These are phyloP conservation scores for Siderastrea siderea DNA, from an alignment of 92 coral and sea anemone species.

Conservation along the genomic window DNA sequence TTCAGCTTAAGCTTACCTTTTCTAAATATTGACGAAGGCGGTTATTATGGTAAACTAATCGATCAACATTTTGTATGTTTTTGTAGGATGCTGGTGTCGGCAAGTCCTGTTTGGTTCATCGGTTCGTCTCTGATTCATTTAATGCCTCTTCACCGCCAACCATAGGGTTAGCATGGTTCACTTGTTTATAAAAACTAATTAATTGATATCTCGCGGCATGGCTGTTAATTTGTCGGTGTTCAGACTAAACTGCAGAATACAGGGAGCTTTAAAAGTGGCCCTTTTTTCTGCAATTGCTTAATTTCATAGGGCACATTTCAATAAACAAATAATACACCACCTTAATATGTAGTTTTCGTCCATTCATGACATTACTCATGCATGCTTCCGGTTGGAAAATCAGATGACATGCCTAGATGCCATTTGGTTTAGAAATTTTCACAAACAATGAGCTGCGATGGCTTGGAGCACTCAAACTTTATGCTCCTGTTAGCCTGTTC, in stretches of 20 bases:
- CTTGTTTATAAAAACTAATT: neutral
- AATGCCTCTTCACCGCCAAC: slow-evolving; percentile 95
- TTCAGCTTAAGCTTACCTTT: neutral
- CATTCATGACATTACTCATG: neutral
- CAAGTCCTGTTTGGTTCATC: slow-evolving; percentile 95
- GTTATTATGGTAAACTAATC: neutral
- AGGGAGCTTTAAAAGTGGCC: too few species aligned
- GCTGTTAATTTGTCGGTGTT: neutral
- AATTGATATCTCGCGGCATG: neutral
- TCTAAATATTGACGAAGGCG: neutral
- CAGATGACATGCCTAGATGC: neutral
- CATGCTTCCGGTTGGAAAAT: neutral
- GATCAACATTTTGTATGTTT: neutral
- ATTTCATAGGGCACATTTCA: neutral
- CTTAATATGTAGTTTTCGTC: too few species aligned
- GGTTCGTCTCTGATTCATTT: slow-evolving; percentile 96
- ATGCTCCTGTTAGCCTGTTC: too few species aligned
- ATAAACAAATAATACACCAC: neutral
- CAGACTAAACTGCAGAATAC: neutral
- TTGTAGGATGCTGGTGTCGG: slow-evolving; percentile 99
- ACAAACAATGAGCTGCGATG: too few species aligned
- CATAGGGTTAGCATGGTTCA: slow-evolving; percentile 86
- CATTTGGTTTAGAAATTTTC: too few species aligned
- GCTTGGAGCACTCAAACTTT: too few species aligned
- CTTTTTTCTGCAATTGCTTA: neutral